Evolutionary conservation across 1,140 invertebrate species (phyloP).

Genomic region (Babylonia areolata): DNA sequence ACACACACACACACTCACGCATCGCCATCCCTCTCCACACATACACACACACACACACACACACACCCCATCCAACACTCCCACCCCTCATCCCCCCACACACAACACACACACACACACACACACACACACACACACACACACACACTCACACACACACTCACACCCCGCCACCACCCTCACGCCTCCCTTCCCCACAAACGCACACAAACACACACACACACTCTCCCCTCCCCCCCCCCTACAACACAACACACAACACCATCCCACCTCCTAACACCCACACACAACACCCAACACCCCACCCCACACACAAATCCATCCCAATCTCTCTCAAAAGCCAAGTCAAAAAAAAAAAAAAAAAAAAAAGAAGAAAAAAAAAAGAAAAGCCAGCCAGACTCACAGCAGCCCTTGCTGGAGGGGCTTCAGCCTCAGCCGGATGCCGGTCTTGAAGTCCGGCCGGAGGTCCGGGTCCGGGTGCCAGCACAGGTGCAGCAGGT

Average conservation of each 20-base stretch:
- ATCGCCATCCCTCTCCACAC: not conserved
- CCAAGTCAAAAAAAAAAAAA: no score
- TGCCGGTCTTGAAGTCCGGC: slow-evolving; percentile 73
- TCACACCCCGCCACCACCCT: not conserved
- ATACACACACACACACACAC: slow-evolving; percentile 7
- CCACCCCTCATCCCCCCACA: no score
- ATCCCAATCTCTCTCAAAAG: no score
- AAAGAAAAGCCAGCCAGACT: slow-evolving; percentile 15
- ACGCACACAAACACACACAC: not conserved
- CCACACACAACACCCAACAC: no score
- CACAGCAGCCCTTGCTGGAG: slow-evolving; percentile 44
- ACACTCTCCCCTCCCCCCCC: no score
- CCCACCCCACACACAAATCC: no score
- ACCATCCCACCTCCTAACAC: no score
- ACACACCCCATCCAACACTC: no score
- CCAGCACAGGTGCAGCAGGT: slow-evolving; percentile 74
- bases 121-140: not conserved
- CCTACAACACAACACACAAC: no score
- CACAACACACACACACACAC: not conserved
- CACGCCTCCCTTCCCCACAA: no score
- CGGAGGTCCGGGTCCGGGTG: slow-evolving; percentile 71
- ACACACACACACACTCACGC: no score
- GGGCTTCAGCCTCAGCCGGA: slow-evolving; percentile 42
- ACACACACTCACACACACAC: slow-evolving; percentile 1
- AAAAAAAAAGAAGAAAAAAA: no score